phyloP scores from a whole-genome alignment of 2,888 invertebrate species.

The Cheilosia variabilis region DNA sequence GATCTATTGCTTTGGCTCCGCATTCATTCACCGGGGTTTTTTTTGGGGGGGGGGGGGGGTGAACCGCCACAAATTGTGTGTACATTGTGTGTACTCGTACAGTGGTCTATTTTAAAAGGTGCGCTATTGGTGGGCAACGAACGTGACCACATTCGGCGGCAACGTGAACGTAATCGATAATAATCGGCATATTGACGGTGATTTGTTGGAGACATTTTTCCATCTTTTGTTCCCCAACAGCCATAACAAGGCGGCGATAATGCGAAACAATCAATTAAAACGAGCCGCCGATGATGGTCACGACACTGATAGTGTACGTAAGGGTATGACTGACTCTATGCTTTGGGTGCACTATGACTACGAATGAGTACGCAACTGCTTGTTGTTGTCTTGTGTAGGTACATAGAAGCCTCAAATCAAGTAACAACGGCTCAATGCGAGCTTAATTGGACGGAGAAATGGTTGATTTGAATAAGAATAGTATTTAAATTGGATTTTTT shows the following conservation, averaged over 20 bases:
- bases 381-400: conserved; percentile 8
- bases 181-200: conserved; percentile 71
- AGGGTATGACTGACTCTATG: background rate
- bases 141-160: conserved; percentile 58
- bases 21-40: background rate
- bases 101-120: conserved; percentile 75
- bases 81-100: conserved; percentile 25
- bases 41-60: no score
- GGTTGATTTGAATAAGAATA: conserved; percentile 65
- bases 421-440: conserved; percentile 5
- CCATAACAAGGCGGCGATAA: conserved; percentile 68
- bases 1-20: conserved; percentile 65
- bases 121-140: conserved; percentile 70
- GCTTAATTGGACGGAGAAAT: conserved; percentile 59
- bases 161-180: conserved; percentile 74
- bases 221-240: conserved; percentile 62
- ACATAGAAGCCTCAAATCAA: conserved; percentile 15
- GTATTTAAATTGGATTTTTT: conserved; percentile 56
- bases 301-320: conserved; percentile 50
- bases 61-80: conserved; percentile 27
- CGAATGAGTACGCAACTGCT: conserved; percentile 39
- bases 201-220: conserved; percentile 73
- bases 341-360: conserved; percentile 25
- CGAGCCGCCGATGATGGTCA: conserved; percentile 64
- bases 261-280: conserved; percentile 73